Evolutionary conservation across 2,797 vertebrate species (phyloP), one percentile per base, ranked within the genome.

Genomic region (Lacerta bilineata): DNA sequence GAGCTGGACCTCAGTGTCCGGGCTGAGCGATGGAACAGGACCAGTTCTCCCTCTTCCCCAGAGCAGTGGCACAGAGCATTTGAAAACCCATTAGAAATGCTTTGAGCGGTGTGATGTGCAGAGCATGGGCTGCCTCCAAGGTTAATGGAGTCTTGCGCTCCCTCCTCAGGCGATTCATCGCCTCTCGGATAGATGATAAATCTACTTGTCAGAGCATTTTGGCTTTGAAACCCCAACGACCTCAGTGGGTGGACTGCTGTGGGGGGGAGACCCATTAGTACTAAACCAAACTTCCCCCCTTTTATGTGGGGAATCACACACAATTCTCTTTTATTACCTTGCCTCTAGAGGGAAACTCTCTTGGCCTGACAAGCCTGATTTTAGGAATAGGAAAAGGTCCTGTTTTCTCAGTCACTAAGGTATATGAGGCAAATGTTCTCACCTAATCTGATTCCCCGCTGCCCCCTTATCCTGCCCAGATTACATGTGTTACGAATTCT

Each of bases 71-170:
- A 88, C 55, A 72, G 3, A 83, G 55, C 61, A 88, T 79, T 90
- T 89, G 91, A 75, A 91, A 92, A 11, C 1, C 55, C 11, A 4
- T 46, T 23, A 7, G 87, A 80, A 82, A 86, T 84, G 18, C 83
- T 27, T 10, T 0, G 8, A 78, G 89, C 93, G 91, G n/a, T 29
- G 15, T 3, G 36, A 41, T 43, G 55, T 2, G 8, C 36, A 64
- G 50, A 61, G n/a, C 13, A 27, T 6, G 43, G 46, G 15, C 13
- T 15, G 25, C 23, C 69, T 84, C 55, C 3, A 11, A 76, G 13
- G 50, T 75, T 64, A 59, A 61, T 18, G 23, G 59, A 85, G 74
- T 9, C 11, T 29, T 4, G 3, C 4, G 18, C 4, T 68, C 50
- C 50, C 75, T 79, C 61, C 55, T 55, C 76, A 27, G 25, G 61